Conservation (phyloP, 2,113 vertebrate species). For the Coturnix japonica region DNA sequence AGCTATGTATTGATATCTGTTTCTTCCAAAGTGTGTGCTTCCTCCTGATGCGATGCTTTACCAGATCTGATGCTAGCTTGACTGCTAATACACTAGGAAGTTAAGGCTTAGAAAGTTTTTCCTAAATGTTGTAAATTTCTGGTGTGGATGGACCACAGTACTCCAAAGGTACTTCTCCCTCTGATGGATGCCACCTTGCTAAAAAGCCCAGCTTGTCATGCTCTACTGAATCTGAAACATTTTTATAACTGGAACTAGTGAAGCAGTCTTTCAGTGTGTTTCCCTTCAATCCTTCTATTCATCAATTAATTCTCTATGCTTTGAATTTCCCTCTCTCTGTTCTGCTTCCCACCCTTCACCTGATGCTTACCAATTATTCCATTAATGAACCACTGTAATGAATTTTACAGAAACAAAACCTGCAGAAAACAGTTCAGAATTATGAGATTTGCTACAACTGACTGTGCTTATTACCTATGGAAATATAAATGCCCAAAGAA, state of each 20-base stretch:
- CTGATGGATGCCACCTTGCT: neutral
- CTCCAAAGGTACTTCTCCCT: neutral
- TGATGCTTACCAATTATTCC: slow-evolving; percentile 39
- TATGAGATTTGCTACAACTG: slow-evolving; percentile 39
- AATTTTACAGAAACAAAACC: slow-evolving; percentile 60
- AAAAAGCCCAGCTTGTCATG: neutral
- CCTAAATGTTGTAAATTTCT: neutral
- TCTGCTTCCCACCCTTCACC: neutral
- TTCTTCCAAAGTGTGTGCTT: accelerated
- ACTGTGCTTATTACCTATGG: slow-evolving; percentile 64
- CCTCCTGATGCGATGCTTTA: neutral
- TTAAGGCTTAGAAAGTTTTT: neutral
- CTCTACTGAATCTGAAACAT: neutral
- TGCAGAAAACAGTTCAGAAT: slow-evolving; percentile 58
- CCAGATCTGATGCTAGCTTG: neutral
- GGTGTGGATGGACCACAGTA: neutral
- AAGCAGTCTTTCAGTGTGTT: neutral
- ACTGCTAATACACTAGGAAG: neutral
- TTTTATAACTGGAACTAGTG: neutral
- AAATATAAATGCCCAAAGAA: slow-evolving; percentile 72
- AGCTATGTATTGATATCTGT: accelerated
- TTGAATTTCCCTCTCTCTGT: neutral
- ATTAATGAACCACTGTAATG: slow-evolving; percentile 57
- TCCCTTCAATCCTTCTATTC: neutral
- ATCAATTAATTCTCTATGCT: neutral